A percentile compares a stretch with the other conserved stretches of the same genome.
Evolutionary conservation across 2,113 vertebrate species (phyloP).

Genomic region (Seriola aureovittata): DNA sequence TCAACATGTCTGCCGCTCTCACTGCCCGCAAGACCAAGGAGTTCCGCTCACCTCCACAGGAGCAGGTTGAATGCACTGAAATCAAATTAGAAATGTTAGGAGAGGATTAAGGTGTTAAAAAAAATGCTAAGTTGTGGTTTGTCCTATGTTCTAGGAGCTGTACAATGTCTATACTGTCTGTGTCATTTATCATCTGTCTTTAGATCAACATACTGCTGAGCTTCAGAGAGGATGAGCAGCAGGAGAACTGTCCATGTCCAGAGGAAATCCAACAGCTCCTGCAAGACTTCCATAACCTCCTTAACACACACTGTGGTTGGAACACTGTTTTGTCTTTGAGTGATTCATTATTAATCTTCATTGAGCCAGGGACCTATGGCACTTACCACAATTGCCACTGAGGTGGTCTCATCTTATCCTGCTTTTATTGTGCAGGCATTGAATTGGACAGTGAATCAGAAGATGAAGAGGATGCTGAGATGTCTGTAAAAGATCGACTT

Average conservation of each 20-base stretch:
- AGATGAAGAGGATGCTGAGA: constrained; percentile 84
- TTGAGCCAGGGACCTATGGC: not conserved
- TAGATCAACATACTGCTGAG: constrained; percentile 96
- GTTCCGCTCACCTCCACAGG: constrained; percentile 94
- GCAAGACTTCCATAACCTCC: constrained; percentile 90
- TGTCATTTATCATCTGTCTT: not conserved
- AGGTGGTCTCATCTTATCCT: constrained; percentile 1
- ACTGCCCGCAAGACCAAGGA: constrained; percentile 96
- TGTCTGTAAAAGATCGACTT: constrained; percentile 87
- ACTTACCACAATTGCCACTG: not conserved
- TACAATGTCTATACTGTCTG: not conserved
- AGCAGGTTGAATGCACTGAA: constrained; percentile 87
- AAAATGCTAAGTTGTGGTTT: not conserved
- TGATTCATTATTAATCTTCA: constrained; percentile 24
- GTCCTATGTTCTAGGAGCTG: not conserved
- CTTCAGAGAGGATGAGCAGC: constrained; percentile 90
- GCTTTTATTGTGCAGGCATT: constrained; percentile 83
- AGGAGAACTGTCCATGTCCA: constrained; percentile 90
- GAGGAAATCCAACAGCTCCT: constrained; percentile 90
- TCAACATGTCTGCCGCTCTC: constrained; percentile 97
- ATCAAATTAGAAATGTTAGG: not conserved
- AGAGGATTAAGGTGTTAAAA: not conserved
- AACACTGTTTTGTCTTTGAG: constrained; percentile 13
- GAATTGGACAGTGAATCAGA: constrained; percentile 86
- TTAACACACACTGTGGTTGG: constrained; percentile 92